Evolutionary conservation across 1,140 invertebrate genomes (phyloP).

Genomic region (Sycobia sp.): DNA sequence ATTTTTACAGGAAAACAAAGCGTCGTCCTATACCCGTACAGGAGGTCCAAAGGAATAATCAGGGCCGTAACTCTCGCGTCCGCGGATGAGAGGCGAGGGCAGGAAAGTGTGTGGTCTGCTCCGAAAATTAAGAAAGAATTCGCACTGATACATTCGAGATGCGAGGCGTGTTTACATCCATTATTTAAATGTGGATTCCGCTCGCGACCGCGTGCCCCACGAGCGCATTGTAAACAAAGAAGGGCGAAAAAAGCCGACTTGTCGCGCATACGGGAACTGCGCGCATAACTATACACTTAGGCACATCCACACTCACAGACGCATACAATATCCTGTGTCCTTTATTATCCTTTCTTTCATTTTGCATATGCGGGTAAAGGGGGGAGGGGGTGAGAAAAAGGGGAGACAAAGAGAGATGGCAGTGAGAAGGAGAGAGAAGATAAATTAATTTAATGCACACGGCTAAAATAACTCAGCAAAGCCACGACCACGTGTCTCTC

Average conservation of each 20-base stretch:
- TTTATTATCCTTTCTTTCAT: constrained; percentile 37
- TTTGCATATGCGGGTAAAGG: background rate
- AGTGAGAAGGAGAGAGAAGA: too few species aligned
- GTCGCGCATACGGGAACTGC: background rate
- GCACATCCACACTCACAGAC: too few species aligned
- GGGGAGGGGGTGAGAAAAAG: background rate
- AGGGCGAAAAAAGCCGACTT: background rate
- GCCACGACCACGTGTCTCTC: too few species aligned
- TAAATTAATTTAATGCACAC: constrained; percentile 39
- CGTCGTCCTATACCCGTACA: too few species aligned
- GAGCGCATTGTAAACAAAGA: background rate
- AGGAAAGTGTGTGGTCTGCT: too few species aligned
- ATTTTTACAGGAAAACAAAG: too few species aligned
- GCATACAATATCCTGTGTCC: background rate
- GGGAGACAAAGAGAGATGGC: too few species aligned
- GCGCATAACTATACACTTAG: too few species aligned
- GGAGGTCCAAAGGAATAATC: too few species aligned
- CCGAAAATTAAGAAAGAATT: too few species aligned
- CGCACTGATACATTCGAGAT: background rate
- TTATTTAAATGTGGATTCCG: constrained; percentile 20
- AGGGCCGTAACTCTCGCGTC: too few species aligned
- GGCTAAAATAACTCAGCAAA: constrained; percentile 26
- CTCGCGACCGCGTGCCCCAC: background rate
- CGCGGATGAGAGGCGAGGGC: too few species aligned
- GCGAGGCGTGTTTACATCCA: constrained; percentile 20